Evolutionary conservation across 2,113 vertebrate species (phyloP), one percentile per base, ranked within the genome.

Genomic region (Setophaga kirtlandii): DNA sequence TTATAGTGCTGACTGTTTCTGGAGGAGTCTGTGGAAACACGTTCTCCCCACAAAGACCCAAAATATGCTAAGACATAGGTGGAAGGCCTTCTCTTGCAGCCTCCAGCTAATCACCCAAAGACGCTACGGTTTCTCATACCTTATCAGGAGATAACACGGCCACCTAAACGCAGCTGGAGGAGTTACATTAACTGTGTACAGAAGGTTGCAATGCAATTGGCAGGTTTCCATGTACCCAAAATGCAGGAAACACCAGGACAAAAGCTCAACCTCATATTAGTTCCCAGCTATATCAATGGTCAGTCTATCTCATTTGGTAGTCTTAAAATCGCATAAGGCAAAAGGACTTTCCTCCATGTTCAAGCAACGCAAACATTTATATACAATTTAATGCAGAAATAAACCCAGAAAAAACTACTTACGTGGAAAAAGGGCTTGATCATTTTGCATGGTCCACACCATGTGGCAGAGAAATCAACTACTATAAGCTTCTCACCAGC

Each of bases 401-500:
- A 58, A 76, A 85, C 47, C 1, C 22, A 70, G 30, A 35, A 67
- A 67, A 63, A 41, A 41, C 44, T 77, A 98, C 98, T 98, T 93
- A 99, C 99, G 0, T 97, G 95, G 94, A 97, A 99, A 11, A 83
- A 10, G 1, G 99, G 99, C 41, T 81, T 98, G 46, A 99, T 99
- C 56, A 58, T 88, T 96, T 93, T 97, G 93, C 99, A 99, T 33
- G 99, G 99, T 37, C 98, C 98, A 60, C 99, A 99, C 99, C 99
- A 99, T 0, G 97, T 96, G 20, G 99, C 99, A 5, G 99, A 98
- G 95, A 99, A 99, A 94, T 99, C 98, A 60, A 99, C 98, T 6
- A 99, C 98, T 53, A 99, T 77, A 42, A 99, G 98, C 52, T 98
- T 99, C 4, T 79, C 39, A 59, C 97, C 98, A 31, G 98, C 98